phyloP scores from a whole-genome alignment of 2,113 vertebrate species.

The Ibidorhyncha struthersii region DNA sequence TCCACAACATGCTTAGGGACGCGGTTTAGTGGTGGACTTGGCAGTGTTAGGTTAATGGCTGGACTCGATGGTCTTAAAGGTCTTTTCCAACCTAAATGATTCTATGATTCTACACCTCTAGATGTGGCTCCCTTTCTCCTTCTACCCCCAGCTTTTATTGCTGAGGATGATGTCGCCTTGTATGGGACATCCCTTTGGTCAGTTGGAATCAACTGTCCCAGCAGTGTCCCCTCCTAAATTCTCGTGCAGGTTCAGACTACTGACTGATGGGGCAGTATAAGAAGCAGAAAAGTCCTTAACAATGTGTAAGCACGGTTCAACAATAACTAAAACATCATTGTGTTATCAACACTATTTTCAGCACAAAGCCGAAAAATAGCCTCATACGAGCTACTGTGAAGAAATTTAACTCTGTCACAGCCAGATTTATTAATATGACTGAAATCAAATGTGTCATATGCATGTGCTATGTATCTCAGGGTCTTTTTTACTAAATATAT shows the following conservation, averaged over 20 bases:
- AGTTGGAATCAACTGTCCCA: not conserved
- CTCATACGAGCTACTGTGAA: not conserved
- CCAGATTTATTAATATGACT: not conserved
- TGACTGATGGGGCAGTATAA: accelerated
- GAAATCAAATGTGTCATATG: not conserved
- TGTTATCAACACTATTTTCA: not conserved
- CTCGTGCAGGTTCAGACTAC: accelerated
- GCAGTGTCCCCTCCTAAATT: not conserved
- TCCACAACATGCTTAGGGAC: no score
- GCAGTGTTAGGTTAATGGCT: no score
- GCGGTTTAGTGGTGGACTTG: not conserved
- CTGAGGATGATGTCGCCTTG: not conserved
- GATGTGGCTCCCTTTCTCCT: not conserved
- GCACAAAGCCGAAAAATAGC: not conserved
- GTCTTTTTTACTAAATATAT: not conserved
- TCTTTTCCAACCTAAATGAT: not conserved
- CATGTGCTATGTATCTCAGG: not conserved
- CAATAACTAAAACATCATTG: not conserved
- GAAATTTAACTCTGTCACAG: not conserved
- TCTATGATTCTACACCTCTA: not conserved
- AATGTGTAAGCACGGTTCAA: not conserved
- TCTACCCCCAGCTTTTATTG: not conserved
- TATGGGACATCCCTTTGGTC: not conserved
- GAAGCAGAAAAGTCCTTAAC: not conserved
- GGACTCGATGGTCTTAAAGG: not conserved